phyloP scores from a whole-genome alignment of 2,797 vertebrate species.

The Carduelis carduelis region DNA sequence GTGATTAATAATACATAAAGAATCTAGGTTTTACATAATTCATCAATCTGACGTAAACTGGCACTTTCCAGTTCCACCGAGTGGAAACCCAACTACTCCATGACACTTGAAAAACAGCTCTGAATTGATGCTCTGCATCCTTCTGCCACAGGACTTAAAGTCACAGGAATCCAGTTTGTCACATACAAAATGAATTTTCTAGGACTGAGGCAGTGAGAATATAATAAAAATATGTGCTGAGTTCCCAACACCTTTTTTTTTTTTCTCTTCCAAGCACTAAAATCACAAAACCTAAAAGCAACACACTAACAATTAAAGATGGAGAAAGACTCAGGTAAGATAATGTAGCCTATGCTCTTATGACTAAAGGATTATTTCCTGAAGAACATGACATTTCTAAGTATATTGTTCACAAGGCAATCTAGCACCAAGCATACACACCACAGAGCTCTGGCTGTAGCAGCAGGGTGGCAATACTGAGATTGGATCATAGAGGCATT shows the following conservation, averaged over 20 bases:
- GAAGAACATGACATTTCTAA: background rate
- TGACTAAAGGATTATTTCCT: background rate
- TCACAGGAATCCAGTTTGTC: background rate
- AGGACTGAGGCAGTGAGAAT: background rate
- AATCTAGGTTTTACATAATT: slow-evolving; percentile 78
- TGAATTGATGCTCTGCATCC: slow-evolving; percentile 12
- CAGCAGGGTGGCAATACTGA: background rate
- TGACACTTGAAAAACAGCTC: slow-evolving; percentile 63
- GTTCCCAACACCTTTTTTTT: background rate
- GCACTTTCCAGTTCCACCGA: slow-evolving; percentile 36
- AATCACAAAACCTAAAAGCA: background rate
- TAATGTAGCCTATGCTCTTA: background rate
- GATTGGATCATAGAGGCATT: background rate
- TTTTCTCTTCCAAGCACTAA: background rate
- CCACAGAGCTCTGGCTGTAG: background rate
- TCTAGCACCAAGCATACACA: background rate
- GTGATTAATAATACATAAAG: slow-evolving; percentile 77
- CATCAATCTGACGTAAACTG: slow-evolving; percentile 71
- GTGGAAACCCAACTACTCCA: slow-evolving; percentile 47
- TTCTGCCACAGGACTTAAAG: slow-evolving; percentile 11
- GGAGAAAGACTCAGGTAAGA: background rate
- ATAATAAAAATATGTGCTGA: background rate
- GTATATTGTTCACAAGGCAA: background rate
- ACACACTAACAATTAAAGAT: background rate
- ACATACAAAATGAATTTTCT: slow-evolving; percentile 17